Base-by-base conservation (phyloP, 2,797 vertebrate species). In the Protosalanx chinensis region DNA sequence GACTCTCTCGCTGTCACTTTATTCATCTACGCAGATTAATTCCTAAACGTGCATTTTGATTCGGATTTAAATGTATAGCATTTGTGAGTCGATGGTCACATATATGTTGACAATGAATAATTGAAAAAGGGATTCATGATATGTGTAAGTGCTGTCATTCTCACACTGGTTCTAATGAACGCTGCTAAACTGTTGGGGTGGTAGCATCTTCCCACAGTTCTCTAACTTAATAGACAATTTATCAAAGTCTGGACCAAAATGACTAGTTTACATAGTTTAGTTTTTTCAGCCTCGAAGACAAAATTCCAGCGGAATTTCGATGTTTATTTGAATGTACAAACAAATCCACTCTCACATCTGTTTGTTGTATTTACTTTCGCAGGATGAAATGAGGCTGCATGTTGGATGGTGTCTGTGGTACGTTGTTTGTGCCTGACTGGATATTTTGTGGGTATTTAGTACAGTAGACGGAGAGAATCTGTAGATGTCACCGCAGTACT, bases 271-370 rank as follows among this genome's bases (percentile, higher is more conserved):
- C 64, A 72, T 81, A 30, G 18, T 30, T 76, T 76, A 30, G 67
- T 84, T 81, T 84, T 81, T 87, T 76, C 79, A 65, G 75, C 76
- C 35, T 35, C 59, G 33, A n/a, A 20, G 66, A 65, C 16, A 62
- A 74, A 80, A 83, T 77, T 70, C 67, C 61, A 46, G 53, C 72
- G 78, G 75, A 74, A 81, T 84, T 78, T 76, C 75, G 59, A 49
- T 75, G 33, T 81, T 85, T 86, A 77, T 80, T 79, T 85, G 75
- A 64, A 70, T 79, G 60, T 58, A 72, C 57, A 59, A 70, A 35
- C 70, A 61, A 68, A 70, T 79, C 72, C 73, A 79, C 70, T 41
- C 53, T 74, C 57, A 59, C 58, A 37, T 71, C 62, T 69, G 62
- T 79, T 78, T 81, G 78, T 82, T 65, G 68, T 60, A 67, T 57